Evolutionary conservation across 2,113 vertebrate species (phyloP).

Genomic region (Aegotheles bennettii): DNA sequence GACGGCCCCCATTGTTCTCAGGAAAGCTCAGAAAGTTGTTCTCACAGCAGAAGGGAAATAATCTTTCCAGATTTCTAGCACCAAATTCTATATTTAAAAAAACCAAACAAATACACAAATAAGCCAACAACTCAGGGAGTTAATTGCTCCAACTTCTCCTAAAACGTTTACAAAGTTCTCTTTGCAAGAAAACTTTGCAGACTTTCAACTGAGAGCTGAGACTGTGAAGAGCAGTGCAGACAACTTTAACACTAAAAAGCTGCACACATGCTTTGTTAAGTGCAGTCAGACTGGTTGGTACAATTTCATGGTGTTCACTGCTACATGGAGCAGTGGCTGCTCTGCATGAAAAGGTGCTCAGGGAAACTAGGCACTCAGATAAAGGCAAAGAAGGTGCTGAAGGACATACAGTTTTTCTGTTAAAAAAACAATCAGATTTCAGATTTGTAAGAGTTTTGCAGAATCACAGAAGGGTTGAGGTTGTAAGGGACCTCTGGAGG

Average conservation of each 20-base stretch:
- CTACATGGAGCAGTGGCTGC: neutral
- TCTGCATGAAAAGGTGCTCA: neutral
- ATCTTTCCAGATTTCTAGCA: neutral
- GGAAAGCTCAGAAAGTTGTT: neutral
- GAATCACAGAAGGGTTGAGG: neutral
- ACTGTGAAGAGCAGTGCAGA: neutral
- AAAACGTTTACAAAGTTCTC: neutral
- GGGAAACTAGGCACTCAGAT: neutral
- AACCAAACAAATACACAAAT: no score
- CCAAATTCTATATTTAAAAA: neutral
- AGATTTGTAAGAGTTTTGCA: neutral
- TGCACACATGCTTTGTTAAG: neutral
- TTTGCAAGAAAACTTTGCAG: neutral
- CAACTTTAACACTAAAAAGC: fast-evolving
- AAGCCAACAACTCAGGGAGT: neutral
- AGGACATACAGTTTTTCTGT: neutral
- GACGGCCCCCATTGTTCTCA: neutral
- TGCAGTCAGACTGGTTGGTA: neutral
- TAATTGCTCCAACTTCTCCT: neutral
- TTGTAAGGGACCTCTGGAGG: neutral
- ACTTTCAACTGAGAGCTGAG: neutral
- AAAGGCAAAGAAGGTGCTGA: neutral
- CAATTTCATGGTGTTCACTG: neutral
- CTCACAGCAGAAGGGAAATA: neutral
- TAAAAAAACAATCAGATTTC: neutral